These are phyloP conservation scores for Chloroceryle inda DNA, from an alignment of 2,797 vertebrate genomes.

Conservation along the genomic window DNA sequence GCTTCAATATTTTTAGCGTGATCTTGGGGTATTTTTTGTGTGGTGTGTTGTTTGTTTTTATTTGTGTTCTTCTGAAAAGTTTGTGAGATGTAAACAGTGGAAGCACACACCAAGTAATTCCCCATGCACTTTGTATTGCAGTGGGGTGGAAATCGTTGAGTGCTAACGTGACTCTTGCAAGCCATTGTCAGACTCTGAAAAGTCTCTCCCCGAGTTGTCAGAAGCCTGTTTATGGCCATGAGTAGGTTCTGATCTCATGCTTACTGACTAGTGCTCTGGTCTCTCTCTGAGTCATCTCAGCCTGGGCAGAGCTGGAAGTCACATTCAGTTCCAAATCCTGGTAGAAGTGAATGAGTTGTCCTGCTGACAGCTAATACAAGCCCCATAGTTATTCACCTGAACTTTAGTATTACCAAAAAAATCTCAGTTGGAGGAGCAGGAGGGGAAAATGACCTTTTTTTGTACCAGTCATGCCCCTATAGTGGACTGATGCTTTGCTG, in stretches of 20 bases:
- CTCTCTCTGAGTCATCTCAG: conserved; percentile 18
- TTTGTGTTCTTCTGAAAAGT: not conserved
- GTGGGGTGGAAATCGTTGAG: not conserved
- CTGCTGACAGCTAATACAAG: not conserved
- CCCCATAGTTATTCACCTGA: not conserved
- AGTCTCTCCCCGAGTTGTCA: not conserved
- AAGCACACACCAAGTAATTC: not conserved
- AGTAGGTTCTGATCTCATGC: conserved; percentile 6
- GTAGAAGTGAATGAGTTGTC: conserved; percentile 7
- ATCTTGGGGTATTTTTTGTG: not conserved
- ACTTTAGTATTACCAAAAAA: not conserved
- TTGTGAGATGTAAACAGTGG: not conserved
- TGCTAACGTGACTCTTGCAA: not conserved
- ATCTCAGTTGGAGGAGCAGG: not conserved
- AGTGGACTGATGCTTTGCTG: not conserved
- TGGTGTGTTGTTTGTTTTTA: too few relatives aligned
- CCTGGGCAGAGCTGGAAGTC: conserved; percentile 46
- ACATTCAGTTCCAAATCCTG: not conserved
- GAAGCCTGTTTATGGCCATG: not conserved
- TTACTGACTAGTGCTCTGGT: not conserved
- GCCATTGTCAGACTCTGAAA: not conserved
- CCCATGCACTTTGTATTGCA: not conserved
- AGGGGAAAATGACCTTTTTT: not conserved
- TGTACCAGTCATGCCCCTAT: not conserved
- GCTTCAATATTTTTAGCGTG: not conserved